Evolutionary conservation across 2,797 vertebrate genomes (phyloP).

Genomic region (Myotis myotis): DNA sequence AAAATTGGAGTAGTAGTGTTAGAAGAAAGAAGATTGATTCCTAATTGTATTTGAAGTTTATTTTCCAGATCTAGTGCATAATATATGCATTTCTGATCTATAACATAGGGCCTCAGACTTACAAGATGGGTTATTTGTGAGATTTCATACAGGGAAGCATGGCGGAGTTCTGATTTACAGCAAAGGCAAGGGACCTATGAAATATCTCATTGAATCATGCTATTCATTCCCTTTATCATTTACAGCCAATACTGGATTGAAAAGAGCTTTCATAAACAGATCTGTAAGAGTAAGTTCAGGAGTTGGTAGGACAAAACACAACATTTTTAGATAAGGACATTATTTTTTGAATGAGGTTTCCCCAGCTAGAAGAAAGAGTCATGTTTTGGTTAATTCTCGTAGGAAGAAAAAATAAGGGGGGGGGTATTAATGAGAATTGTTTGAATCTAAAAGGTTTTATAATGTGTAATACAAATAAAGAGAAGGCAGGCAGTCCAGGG

Average conservation of each 20-base stretch:
- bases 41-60: conserved; percentile 54
- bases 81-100: conserved; percentile 41
- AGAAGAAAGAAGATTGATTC: conserved; percentile 50
- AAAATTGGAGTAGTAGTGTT: neutral
- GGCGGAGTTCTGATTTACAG: conserved; percentile 46
- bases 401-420: neutral
- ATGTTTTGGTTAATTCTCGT: conserved; percentile 43
- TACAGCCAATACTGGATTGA: neutral
- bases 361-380: neutral
- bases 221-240: conserved; percentile 58
- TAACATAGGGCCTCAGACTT: neutral
- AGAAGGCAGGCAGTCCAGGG: conserved; percentile 19
- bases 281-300: neutral
- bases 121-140: conserved; percentile 41
- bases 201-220: conserved; percentile 20
- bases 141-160: conserved; percentile 49
- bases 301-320: conserved; percentile 23
- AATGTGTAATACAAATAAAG: conserved; percentile 23
- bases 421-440: conserved; percentile 39
- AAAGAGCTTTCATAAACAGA: conserved; percentile 58
- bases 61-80: conserved; percentile 54
- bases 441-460: conserved; percentile 32
- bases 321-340: conserved; percentile 27
- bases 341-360: conserved; percentile 14
- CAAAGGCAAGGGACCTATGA: neutral